These are phyloP conservation scores for Clanis bilineata DNA, from an alignment of 2,888 invertebrate genomes.

Conservation along the genomic window DNA sequence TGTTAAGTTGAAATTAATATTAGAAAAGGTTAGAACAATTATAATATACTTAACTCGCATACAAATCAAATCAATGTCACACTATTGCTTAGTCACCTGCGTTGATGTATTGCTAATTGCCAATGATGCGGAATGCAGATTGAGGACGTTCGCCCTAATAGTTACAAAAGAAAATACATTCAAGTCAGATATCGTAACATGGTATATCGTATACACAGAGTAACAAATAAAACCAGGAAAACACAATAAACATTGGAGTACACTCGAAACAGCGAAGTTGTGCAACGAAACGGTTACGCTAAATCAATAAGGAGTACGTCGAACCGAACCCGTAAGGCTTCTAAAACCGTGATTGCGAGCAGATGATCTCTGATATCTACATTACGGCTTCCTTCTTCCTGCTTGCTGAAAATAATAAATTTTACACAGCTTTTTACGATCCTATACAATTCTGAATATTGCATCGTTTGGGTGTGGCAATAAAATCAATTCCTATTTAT, in stretches of 20 bases:
- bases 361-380: conserved; percentile 44
- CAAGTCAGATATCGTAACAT: not conserved
- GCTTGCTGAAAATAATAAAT: not conserved
- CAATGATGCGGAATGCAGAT: too few relatives aligned
- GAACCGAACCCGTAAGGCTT: conserved; percentile 49
- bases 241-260: not conserved
- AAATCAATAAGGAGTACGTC: conserved; percentile 48
- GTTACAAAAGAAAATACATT: not conserved
- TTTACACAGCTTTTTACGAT: not conserved
- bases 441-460: not conserved
- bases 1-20: too few relatives aligned
- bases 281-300: conserved; percentile 3
- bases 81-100: too few relatives aligned
- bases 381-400: conserved; percentile 16
- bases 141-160: too few relatives aligned
- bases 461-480: not conserved
- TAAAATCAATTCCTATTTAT: not conserved
- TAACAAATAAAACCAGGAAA: not conserved
- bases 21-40: too few relatives aligned
- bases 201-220: not conserved
- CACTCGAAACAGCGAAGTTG: conserved; percentile 9
- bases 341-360: conserved; percentile 35
- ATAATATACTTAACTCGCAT: too few relatives aligned
- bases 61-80: too few relatives aligned
- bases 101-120: too few relatives aligned